Base-by-base conservation (phyloP, 92 coral and sea anemone genomes). In the Phenganax subtilis region DNA sequence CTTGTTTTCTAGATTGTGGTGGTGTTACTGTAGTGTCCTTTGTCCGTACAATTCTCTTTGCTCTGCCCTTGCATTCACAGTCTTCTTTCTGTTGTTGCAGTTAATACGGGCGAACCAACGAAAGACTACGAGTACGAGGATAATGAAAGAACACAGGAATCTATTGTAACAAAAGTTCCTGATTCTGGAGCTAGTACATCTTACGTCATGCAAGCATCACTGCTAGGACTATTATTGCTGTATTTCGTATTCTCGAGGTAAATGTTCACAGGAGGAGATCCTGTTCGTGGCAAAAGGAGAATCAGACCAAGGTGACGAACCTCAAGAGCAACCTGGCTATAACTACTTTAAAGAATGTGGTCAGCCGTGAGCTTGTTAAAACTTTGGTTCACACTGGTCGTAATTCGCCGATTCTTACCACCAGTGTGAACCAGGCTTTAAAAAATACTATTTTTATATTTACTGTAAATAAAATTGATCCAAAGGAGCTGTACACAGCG, bases 381-480 rank as follows among this genome's bases (percentile, higher is more conserved):
- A 30, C 3, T 29, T 3, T 30, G 51, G 51, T 69, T 29, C 74
- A 37, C 47, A 37, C 47, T 37, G 47, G 47, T 37, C 47, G 47
- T 37, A 37, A 37, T 37, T 5, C 47, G 47, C 47, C 47, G 47
- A 37, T 37, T 37, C 47, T 37, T 37, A 37, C 47, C 3, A 37
- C 47, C 47, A 37, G 3, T 37, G 47, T 37, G 47, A 37, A 37
- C 3, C 47, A 37, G 47, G 47, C 47, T 37, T 1, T 37, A 37
- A 37, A 37, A 37, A 76, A 76, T 76, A 51, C 57, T 76, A 75
- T 76, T 76, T 76, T 76, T 76, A 76, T 76, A 76, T 56, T 44
- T 56, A 29, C 79, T 76, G 81, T 76, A 76, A 56, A 76, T 76
- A 76, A 76, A 66, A 29, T 66, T 27, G 31, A 66, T 66, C 12